Percentiles rank a stretch among this genome's conserved stretches.
Conservation (phyloP, 2,113 vertebrate genomes). For the Seriola dumerili region DNA sequence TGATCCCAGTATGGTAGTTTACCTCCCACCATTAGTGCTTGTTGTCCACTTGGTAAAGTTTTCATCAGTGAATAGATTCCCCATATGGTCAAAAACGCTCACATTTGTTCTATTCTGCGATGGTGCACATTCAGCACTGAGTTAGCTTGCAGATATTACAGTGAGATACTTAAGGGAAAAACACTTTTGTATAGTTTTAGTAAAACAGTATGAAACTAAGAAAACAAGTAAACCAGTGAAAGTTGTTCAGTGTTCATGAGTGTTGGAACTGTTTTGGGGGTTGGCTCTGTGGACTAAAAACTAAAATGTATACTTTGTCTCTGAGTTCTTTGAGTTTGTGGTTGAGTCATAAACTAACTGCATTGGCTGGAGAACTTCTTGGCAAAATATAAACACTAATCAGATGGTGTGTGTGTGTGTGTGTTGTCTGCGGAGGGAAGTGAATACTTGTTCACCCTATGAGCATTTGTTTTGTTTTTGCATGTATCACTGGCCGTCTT, state of each 20-base stretch:
- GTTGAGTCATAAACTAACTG: slow-evolving; percentile 28
- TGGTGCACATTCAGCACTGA: background rate
- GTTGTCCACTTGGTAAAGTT: background rate
- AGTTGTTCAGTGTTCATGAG: background rate
- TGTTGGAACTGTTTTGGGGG: background rate
- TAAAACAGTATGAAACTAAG: background rate
- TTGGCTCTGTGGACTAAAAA: background rate
- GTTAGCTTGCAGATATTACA: background rate
- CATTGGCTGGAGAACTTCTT: slow-evolving; percentile 14
- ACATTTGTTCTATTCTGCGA: background rate
- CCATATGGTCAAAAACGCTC: background rate
- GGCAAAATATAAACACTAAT: slow-evolving; percentile 36
- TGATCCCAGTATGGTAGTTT: background rate
- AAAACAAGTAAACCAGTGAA: background rate
- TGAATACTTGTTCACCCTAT: slow-evolving; percentile 27
- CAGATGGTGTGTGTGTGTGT: slow-evolving; percentile 22
- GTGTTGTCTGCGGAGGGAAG: slow-evolving; percentile 19
- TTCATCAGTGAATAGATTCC: background rate
- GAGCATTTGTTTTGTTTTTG: slow-evolving; percentile 36
- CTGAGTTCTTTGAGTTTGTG: slow-evolving; percentile 20
- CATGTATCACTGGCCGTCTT: slow-evolving; percentile 5
- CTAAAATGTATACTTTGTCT: background rate
- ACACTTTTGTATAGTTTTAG: background rate
- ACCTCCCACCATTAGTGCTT: background rate
- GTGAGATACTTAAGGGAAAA: background rate